Percentiles rank a stretch among this genome's conserved stretches.
Conservation (phyloP, 2,888 invertebrate species). For the Taenaris catops region DNA sequence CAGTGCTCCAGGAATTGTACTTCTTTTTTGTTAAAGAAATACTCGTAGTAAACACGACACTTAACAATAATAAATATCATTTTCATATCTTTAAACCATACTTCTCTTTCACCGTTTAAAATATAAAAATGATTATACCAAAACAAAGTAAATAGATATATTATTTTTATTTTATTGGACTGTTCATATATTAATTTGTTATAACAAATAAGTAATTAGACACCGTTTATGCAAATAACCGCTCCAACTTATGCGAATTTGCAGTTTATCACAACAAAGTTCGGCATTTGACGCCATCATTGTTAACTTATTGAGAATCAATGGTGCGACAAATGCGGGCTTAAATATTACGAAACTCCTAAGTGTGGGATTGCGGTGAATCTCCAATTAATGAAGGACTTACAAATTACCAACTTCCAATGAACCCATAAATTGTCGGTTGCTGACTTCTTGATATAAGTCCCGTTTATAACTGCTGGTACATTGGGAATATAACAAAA, state of each 20-base stretch:
- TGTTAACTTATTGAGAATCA: conserved; percentile 47
- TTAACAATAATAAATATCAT: no score
- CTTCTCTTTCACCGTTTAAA: no score
- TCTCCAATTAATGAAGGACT: conserved; percentile 58
- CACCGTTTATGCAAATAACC: conserved; percentile 18
- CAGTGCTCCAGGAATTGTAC: no score
- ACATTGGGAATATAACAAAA: no score
- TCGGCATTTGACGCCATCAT: conserved; percentile 29
- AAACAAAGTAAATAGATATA: no score
- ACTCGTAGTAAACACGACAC: no score
- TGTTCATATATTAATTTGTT: no score
- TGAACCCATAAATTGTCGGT: conserved; percentile 49
- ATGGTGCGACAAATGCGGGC: conserved; percentile 51
- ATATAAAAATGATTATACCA: no score
- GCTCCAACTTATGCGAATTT: conserved; percentile 16
- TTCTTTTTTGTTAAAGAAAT: no score
- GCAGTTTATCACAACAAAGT: conserved; percentile 22
- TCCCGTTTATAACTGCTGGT: conserved; percentile 15
- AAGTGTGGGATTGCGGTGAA: conserved; percentile 37
- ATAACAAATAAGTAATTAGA: conserved; percentile 3
- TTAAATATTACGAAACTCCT: conserved; percentile 53
- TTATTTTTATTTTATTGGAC: no score
- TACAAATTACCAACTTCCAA: conserved; percentile 49
- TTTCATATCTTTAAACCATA: no score
- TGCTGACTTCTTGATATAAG: conserved; percentile 22